Evolutionary conservation across 2,113 vertebrate species (phyloP).

Genomic region (Macquaria ambigua): DNA sequence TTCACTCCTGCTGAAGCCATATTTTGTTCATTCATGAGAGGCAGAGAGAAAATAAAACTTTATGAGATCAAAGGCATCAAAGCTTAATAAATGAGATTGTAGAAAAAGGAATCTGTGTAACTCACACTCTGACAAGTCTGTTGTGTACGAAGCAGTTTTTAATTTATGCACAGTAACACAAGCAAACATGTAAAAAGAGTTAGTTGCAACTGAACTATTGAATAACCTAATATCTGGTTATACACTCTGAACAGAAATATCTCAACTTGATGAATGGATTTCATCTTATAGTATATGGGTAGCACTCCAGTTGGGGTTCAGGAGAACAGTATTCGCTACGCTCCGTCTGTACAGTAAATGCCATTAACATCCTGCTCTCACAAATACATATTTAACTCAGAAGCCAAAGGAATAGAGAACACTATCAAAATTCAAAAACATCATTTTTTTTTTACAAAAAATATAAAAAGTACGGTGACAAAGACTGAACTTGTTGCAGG

Average conservation of each 20-base stretch:
- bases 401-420: slow-evolving; percentile 71
- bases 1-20: background rate
- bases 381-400: slow-evolving; percentile 64
- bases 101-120: slow-evolving; percentile 13
- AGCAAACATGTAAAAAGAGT: slow-evolving; percentile 85
- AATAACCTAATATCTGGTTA: slow-evolving; percentile 72
- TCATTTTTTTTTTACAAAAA: slow-evolving; percentile 77
- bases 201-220: slow-evolving; percentile 79
- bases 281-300: slow-evolving; percentile 57
- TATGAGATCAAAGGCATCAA: background rate
- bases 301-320: slow-evolving; percentile 55
- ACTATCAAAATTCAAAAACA: slow-evolving; percentile 77
- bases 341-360: slow-evolving; percentile 71
- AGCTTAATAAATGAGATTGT: slow-evolving; percentile 6
- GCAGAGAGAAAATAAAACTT: background rate
- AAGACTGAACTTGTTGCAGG: slow-evolving; percentile 65
- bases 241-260: slow-evolving; percentile 67
- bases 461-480: slow-evolving; percentile 79
- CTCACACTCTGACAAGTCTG: slow-evolving; percentile 60
- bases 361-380: slow-evolving; percentile 63
- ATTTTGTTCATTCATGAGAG: slow-evolving; percentile 2
- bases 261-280: slow-evolving; percentile 56
- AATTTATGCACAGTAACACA: slow-evolving; percentile 88
- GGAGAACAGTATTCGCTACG: slow-evolving; percentile 46
- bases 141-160: slow-evolving; percentile 84